Conservation (phyloP, 2,113 vertebrate species). For the Astatoreochromis straeleni region DNA sequence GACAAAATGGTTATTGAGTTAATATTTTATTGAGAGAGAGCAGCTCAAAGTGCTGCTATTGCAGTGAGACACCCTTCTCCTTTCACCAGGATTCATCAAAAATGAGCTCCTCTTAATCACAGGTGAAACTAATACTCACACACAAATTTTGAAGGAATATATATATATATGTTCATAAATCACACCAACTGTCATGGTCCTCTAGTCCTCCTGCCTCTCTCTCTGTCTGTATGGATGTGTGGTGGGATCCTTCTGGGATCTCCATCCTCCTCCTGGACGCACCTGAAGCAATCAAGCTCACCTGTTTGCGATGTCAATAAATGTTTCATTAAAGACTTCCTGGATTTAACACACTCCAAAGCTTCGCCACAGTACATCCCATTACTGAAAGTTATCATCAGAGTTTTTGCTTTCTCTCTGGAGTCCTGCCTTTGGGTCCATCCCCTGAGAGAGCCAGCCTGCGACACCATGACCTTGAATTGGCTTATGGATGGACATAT, state of each 20-base stretch:
- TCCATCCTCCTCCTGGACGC: neutral
- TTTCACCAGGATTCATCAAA: too few relatives aligned
- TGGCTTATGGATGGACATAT: neutral
- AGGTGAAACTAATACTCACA: neutral
- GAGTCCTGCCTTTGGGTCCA: neutral
- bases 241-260: neutral
- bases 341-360: neutral
- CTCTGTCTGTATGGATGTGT: neutral
- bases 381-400: neutral
- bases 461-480: fast-evolving
- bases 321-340: neutral
- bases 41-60: too few relatives aligned
- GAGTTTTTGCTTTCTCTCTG: neutral
- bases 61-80: too few relatives aligned
- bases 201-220: neutral
- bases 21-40: too few relatives aligned
- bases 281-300: neutral
- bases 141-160: neutral
- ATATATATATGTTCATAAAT: neutral
- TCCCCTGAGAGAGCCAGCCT: neutral
- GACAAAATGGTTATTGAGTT: neutral
- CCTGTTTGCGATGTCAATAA: neutral
- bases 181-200: neutral
- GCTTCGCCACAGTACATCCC: neutral
- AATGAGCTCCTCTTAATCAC: too few relatives aligned